Evolutionary conservation across 2,888 invertebrate species (phyloP), one percentile per base, ranked within the genome.

Genomic region (Synergus japonicus): DNA sequence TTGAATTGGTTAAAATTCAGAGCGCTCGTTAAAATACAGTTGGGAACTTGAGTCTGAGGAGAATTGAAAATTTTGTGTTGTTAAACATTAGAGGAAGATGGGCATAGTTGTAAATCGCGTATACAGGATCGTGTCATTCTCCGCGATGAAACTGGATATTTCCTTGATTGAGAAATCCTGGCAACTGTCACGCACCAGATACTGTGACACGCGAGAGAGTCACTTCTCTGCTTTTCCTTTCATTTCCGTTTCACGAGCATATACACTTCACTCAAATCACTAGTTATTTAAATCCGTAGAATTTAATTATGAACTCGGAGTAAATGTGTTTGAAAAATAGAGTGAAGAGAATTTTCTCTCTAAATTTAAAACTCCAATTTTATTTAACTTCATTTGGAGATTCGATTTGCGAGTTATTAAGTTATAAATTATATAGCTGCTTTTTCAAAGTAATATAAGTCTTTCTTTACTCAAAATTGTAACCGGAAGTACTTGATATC

Each of bases 91-190:
- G 29, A 29, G 29, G 8, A 46, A 54, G 54, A 73, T 73, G 37
- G 37, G 37, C 37, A 37, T 41, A 10, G 43, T 76, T 64, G 58
- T 63, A 49, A 69, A 69, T 77, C 29, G 22, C 29, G 15, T 43
- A 58, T 65, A 46, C 43, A 76, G 58, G 64, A 67, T 79, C 77
- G 78, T 77, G 66, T 78, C 67, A 29, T 58, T 18, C 78, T 73
- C 67, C 78, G 82, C 83, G 77, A 82, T 82, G 90, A 88, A 90
- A 90, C 87, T 83, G 80, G 88, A 90, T 90, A 90, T 90, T 90
- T 89, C 87, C 88, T 88, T 87, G 88, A 90, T 90, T 87, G 87
- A 88, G 88, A 87, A 89, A 88, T 85, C 86, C 86, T 82, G 86
- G 86, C 87, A 88, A 87, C 88, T 89, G 89, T 89, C 90, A 85